Percentiles rank a stretch among this genome's conserved stretches.
phyloP scores from a whole-genome alignment of 2,113 vertebrate species.

The Microcebus griseorufus region DNA sequence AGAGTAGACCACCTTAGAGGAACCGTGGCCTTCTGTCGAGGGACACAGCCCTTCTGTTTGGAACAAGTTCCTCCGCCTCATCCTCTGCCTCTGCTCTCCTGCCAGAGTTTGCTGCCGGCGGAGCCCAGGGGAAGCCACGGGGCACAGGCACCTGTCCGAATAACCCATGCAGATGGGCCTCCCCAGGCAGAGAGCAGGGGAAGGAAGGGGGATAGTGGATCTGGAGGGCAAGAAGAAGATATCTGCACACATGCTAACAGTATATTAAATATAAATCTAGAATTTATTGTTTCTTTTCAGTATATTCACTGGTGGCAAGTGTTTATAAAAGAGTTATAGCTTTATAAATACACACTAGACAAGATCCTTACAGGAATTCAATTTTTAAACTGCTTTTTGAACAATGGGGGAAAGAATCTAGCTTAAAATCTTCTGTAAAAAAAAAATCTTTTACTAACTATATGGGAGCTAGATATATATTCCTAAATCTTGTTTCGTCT shows the following conservation, averaged over 20 bases:
- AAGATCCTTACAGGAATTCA: not conserved
- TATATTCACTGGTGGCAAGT: not conserved
- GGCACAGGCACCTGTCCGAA: not conserved
- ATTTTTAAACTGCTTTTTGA: slow-evolving; percentile 3
- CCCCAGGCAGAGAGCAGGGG: not conserved
- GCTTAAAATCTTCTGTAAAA: not conserved
- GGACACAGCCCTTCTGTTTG: not conserved
- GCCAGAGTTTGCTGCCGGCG: not conserved
- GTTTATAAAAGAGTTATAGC: not conserved
- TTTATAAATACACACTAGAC: not conserved
- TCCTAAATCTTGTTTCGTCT: not conserved
- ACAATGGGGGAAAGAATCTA: not conserved
- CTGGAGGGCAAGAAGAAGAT: not conserved
- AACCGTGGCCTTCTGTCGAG: not conserved
- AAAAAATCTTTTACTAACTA: not conserved
- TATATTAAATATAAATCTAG: not conserved
- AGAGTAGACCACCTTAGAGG: not conserved
- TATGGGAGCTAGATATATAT: not conserved
- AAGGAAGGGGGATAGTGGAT: too few species aligned
- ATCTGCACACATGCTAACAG: not conserved
- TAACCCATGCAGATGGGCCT: not conserved
- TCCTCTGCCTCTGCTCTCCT: not conserved
- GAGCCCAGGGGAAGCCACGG: not conserved
- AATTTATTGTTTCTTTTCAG: not conserved
- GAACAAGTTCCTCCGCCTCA: not conserved